Conservation (phyloP, 1,140 invertebrate species). For the Caenorhabditis brenneri region DNA sequence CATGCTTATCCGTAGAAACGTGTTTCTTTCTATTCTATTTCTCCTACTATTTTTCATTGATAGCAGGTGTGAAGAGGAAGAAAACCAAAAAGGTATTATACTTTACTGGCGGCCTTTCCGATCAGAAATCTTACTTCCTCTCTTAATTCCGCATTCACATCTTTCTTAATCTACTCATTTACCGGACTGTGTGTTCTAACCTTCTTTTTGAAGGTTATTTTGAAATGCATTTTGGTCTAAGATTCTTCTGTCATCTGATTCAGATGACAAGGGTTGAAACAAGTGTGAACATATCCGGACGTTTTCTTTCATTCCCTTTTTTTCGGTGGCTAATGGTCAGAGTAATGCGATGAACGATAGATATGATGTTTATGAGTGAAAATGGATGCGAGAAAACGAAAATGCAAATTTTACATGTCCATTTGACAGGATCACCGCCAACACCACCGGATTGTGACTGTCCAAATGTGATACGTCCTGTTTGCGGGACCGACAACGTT, state of each 20-base stretch:
- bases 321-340: neutral
- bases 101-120: neutral
- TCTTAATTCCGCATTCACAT: neutral
- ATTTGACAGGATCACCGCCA: neutral
- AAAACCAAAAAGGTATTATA: conserved; percentile 3
- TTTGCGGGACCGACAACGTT: conserved; percentile 50
- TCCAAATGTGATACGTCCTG: conserved; percentile 40
- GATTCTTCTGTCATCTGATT: neutral
- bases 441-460: conserved; percentile 42
- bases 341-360: neutral
- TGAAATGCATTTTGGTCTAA: neutral
- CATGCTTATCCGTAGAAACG: conserved; percentile 36
- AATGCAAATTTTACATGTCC: conserved; percentile 9
- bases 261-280: neutral
- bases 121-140: neutral
- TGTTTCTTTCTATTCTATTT: conserved; percentile 29
- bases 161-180: neutral
- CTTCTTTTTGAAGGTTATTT: conserved; percentile 22
- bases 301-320: neutral
- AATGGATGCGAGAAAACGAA: conserved; percentile 7
- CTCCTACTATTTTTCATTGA: conserved; percentile 20
- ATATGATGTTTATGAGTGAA: conserved; percentile 29
- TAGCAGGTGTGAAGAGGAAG: conserved; percentile 29
- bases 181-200: neutral
- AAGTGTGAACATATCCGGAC: conserved; percentile 5